A percentile compares a stretch with the other conserved stretches of the same genome.
phyloP scores from a whole-genome alignment of 2,113 vertebrate species.

The Aegotheles bennettii region DNA sequence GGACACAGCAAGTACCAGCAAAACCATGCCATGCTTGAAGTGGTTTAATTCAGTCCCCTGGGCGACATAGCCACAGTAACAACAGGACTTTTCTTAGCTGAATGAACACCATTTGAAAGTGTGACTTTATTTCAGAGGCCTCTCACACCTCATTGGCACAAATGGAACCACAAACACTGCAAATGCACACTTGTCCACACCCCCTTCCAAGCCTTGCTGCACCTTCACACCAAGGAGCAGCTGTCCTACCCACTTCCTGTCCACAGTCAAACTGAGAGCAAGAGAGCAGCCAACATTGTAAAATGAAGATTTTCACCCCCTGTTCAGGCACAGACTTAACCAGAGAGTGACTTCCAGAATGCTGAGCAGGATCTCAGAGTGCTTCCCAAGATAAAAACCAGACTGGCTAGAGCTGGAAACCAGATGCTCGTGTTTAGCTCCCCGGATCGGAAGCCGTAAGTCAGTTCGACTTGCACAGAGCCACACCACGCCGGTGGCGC shows the following conservation, averaged over 20 bases:
- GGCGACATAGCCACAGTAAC: neutral
- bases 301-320: neutral
- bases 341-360: neutral
- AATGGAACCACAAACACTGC: neutral
- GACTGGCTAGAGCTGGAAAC: neutral
- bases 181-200: neutral
- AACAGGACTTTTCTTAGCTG: neutral
- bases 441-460: neutral
- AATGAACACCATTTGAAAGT: neutral
- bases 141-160: neutral
- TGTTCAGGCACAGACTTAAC: neutral
- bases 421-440: neutral
- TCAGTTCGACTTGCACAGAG: neutral
- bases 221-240: rapidly evolving
- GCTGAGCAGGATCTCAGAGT: neutral
- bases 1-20: neutral
- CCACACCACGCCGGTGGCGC: neutral
- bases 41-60: neutral
- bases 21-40: neutral
- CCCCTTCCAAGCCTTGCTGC: neutral
- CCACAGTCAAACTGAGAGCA: neutral
- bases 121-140: neutral
- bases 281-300: neutral
- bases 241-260: neutral
- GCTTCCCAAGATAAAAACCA: neutral